Percentiles rank a stretch among this genome's conserved stretches.
Evolutionary conservation across 2,797 vertebrate species (phyloP).

Genomic region (Chiropotes sagulatus): DNA sequence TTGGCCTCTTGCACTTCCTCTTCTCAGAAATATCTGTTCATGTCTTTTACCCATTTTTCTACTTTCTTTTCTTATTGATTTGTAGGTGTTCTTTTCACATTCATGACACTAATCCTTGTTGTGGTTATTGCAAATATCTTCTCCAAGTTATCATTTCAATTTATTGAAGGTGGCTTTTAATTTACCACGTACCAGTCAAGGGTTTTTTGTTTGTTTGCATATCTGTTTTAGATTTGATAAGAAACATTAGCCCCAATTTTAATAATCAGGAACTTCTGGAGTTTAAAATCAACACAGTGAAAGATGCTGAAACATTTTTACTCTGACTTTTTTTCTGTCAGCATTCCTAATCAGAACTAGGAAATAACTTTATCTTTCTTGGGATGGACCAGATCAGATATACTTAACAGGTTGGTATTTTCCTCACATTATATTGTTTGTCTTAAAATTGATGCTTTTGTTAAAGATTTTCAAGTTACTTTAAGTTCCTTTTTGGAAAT

Average conservation of each 20-base stretch:
- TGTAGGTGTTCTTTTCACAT: not conserved
- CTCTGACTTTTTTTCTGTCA: not conserved
- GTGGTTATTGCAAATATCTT: not conserved
- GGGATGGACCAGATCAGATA: not conserved
- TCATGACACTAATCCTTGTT: not conserved
- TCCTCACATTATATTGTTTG: not conserved
- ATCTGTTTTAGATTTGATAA: not conserved
- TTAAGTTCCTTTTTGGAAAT: not conserved
- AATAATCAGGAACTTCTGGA: not conserved
- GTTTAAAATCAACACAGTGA: not conserved
- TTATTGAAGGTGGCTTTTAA: not conserved
- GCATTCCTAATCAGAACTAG: not conserved
- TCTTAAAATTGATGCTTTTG: not conserved
- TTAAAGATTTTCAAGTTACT: not conserved
- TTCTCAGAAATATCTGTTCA: not conserved
- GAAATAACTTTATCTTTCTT: not conserved
- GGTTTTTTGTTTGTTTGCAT: not conserved
- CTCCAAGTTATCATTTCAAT: not conserved
- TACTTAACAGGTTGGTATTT: not conserved
- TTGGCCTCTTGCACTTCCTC: not conserved
- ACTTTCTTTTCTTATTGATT: not conserved
- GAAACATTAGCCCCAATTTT: not conserved
- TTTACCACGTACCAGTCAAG: not conserved
- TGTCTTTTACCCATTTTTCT: not conserved
- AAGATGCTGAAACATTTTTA: conserved; percentile 4